Conservation (phyloP, 1,140 invertebrate species). For the Hypsibius dujardini region DNA sequence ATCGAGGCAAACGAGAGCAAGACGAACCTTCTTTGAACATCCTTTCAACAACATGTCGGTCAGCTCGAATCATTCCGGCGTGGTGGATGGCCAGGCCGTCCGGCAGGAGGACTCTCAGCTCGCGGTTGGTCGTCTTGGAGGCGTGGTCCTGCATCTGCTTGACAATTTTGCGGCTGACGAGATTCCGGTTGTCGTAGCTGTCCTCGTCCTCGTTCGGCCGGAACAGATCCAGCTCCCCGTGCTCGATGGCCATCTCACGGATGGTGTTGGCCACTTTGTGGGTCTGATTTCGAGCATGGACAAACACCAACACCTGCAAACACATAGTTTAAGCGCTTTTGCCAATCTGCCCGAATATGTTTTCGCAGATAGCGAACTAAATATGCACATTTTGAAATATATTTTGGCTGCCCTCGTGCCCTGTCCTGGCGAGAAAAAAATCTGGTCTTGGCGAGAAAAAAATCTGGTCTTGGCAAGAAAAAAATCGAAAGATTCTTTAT, state of each 20-base stretch:
- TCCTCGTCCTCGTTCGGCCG: slow-evolving; percentile 24
- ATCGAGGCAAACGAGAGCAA: too few species aligned
- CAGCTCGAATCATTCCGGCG: slow-evolving; percentile 73
- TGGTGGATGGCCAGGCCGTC: slow-evolving; percentile 86
- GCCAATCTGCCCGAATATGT: too few species aligned
- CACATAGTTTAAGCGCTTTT: too few species aligned
- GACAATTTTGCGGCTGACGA: slow-evolving; percentile 24
- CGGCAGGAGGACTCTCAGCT: slow-evolving; percentile 47
- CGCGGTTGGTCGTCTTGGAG: slow-evolving; percentile 30
- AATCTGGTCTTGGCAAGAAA: too few species aligned
- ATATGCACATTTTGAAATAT: too few species aligned
- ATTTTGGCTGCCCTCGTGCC: too few species aligned
- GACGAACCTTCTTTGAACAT: slow-evolving; percentile 27
- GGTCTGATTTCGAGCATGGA: slow-evolving; percentile 94
- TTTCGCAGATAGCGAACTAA: too few species aligned
- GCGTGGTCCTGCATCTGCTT: slow-evolving; percentile 47
- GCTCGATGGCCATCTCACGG: slow-evolving; percentile 53
- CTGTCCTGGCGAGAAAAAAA: too few species aligned
- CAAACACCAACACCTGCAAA: slow-evolving; percentile 98
- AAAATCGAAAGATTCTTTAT: too few species aligned
- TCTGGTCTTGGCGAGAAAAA: too few species aligned
- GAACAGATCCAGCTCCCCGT: slow-evolving; percentile 43
- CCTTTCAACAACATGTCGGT: slow-evolving; percentile 44
- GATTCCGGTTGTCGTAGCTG: slow-evolving; percentile 20
- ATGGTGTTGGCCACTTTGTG: slow-evolving; percentile 38